phyloP scores from a whole-genome alignment of 2,113 vertebrate species.

The Melospiza melodia region DNA sequence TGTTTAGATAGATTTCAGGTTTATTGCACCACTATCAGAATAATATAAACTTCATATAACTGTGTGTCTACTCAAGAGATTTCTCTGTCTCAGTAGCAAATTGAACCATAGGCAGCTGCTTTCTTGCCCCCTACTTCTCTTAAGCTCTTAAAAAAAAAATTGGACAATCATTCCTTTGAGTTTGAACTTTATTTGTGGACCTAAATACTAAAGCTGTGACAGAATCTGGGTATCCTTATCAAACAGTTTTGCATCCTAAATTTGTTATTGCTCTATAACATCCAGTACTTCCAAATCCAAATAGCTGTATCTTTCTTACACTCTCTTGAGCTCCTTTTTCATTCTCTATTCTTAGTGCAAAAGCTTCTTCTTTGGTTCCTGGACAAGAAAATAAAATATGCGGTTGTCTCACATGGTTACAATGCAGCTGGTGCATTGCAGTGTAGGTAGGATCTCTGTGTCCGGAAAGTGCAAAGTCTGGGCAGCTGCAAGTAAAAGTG shows the following conservation, averaged over 20 bases:
- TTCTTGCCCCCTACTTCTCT: background rate
- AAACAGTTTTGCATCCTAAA: background rate
- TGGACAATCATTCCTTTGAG: accelerated
- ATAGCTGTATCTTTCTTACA: background rate
- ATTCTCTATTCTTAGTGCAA: background rate
- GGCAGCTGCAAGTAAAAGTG: background rate
- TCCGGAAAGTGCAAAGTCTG: background rate
- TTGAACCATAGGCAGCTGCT: background rate
- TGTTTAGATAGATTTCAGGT: background rate
- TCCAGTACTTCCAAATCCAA: background rate
- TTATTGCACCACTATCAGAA: background rate
- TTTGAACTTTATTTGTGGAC: background rate
- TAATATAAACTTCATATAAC: background rate
- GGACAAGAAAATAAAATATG: background rate
- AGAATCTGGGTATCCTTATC: background rate
- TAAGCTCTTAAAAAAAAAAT: background rate
- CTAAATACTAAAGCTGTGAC: background rate
- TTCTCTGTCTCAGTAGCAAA: background rate
- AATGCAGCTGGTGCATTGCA: accelerated
- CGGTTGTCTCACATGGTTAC: background rate
- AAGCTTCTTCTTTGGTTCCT: background rate
- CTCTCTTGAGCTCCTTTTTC: background rate
- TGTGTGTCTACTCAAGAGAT: background rate
- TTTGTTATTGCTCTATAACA: accelerated
- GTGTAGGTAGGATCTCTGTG: background rate